These are phyloP conservation scores for Mustela nigripes DNA, from an alignment of 2,113 vertebrate genomes.

Conservation along the genomic window DNA sequence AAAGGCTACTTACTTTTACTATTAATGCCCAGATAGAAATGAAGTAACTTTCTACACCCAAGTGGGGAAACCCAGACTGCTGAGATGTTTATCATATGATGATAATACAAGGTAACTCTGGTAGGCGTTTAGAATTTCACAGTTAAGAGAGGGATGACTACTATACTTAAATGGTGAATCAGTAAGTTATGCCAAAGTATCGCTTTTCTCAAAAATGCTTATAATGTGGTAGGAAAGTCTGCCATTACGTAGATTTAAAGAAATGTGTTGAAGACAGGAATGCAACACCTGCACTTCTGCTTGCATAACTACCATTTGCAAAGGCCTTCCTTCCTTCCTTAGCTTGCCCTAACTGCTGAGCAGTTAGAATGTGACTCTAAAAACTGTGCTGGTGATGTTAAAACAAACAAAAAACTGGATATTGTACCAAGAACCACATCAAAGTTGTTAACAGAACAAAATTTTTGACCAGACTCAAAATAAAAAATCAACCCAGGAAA, in stretches of 20 bases:
- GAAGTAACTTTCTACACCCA: slow-evolving; percentile 68
- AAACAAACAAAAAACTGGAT: slow-evolving; percentile 31
- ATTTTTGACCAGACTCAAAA: slow-evolving; percentile 53
- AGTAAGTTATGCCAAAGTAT: slow-evolving; percentile 76
- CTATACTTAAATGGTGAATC: slow-evolving; percentile 67
- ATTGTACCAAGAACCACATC: slow-evolving; percentile 34
- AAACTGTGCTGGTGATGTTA: slow-evolving; percentile 75
- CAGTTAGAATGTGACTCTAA: not conserved
- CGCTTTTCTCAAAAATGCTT: slow-evolving; percentile 65
- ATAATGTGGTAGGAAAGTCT: slow-evolving; percentile 74
- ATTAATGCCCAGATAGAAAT: slow-evolving; percentile 73
- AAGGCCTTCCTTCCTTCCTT: slow-evolving; percentile 59
- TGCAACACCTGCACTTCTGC: slow-evolving; percentile 60
- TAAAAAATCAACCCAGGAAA: slow-evolving; percentile 48
- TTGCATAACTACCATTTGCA: slow-evolving; percentile 57
- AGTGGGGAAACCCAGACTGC: slow-evolving; percentile 70
- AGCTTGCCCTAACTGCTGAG: slow-evolving; percentile 48
- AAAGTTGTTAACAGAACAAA: slow-evolving; percentile 55
- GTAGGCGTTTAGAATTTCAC: slow-evolving; percentile 80
- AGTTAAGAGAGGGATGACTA: slow-evolving; percentile 77
- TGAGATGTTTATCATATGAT: slow-evolving; percentile 76
- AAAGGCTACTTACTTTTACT: slow-evolving; percentile 61
- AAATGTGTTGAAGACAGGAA: slow-evolving; percentile 70
- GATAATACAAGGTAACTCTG: slow-evolving; percentile 71
- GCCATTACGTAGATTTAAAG: slow-evolving; percentile 72